A percentile compares a stretch with the other conserved stretches of the same genome.
Conservation (phyloP, 2,797 vertebrate species). For the Lithobates pipiens region DNA sequence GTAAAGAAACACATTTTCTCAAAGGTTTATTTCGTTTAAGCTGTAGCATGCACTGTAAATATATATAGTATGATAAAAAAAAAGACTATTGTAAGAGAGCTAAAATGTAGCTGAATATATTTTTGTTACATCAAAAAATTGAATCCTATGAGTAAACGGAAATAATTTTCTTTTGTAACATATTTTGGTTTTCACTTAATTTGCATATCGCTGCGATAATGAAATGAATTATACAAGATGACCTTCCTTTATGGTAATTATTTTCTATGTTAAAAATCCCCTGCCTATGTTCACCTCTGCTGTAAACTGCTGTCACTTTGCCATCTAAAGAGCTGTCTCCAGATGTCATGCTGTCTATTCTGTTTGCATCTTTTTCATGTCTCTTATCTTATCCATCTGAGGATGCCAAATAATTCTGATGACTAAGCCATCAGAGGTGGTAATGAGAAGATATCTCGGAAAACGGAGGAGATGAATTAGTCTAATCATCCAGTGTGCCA, state of each 20-base stretch:
- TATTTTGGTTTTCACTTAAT: conserved; percentile 6
- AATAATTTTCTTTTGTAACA: neutral
- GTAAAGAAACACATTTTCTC: no score
- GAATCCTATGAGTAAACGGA: neutral
- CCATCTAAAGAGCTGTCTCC: conserved; percentile 35
- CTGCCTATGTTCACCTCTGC: conserved; percentile 44
- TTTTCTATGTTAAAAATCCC: conserved; percentile 50
- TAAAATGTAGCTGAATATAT: no score
- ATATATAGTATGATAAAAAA: no score
- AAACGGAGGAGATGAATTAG: conserved; percentile 45
- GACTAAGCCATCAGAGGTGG: conserved; percentile 51
- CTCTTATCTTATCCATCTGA: conserved; percentile 29
- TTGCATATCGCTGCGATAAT: conserved; percentile 43
- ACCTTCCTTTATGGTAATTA: conserved; percentile 53
- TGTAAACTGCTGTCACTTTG: conserved; percentile 45
- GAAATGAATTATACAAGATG: conserved; percentile 45
- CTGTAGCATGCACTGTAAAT: no score
- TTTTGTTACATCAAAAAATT: neutral
- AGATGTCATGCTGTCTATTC: conserved; percentile 36
- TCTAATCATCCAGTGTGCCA: conserved; percentile 46
- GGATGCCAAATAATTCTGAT: conserved; percentile 55
- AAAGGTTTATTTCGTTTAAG: no score
- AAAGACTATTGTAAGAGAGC: no score
- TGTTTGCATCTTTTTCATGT: conserved; percentile 48
- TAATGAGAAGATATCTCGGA: conserved; percentile 50